Conservation (phyloP, 2,888 invertebrate genomes). For the Norana najaformis region DNA sequence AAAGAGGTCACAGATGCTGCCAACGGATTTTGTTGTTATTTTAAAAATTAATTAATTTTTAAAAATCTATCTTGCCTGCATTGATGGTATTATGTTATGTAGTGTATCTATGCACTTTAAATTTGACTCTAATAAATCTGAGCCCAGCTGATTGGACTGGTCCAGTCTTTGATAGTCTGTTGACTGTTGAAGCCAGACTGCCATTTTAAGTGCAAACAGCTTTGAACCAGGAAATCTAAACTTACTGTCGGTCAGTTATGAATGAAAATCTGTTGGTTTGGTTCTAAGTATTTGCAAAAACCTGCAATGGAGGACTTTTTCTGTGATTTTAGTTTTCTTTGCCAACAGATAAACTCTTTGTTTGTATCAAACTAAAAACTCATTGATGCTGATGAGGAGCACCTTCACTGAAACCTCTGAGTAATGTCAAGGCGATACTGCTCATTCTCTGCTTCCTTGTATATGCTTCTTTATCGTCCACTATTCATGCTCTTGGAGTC, state of each 20-base stretch:
- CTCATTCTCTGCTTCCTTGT: not conserved
- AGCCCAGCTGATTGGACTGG: not conserved
- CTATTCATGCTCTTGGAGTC: not conserved
- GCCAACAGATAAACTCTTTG: too few relatives aligned
- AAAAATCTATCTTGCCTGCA: too few relatives aligned
- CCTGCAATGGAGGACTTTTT: not conserved
- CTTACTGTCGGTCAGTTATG: not conserved
- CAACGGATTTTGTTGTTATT: too few relatives aligned
- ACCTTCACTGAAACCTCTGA: too few relatives aligned
- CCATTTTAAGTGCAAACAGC: not conserved
- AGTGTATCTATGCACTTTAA: not conserved
- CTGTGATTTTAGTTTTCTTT: not conserved
- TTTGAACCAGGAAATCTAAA: not conserved
- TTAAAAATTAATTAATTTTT: too few relatives aligned
- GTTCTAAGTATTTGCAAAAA: not conserved
- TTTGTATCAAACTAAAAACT: too few relatives aligned
- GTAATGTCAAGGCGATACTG: too few relatives aligned
- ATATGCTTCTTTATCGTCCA: not conserved
- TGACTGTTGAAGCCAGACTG: too few relatives aligned
- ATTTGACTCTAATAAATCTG: not conserved
- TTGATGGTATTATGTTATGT: too few relatives aligned
- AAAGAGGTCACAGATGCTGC: too few relatives aligned
- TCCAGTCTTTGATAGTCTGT: too few relatives aligned
- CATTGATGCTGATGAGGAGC: too few relatives aligned
- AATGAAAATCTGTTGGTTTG: not conserved